Evolutionary conservation across 2,113 vertebrate species (phyloP), one percentile per base, ranked within the genome.

Genomic region (Eurystomus gularis): DNA sequence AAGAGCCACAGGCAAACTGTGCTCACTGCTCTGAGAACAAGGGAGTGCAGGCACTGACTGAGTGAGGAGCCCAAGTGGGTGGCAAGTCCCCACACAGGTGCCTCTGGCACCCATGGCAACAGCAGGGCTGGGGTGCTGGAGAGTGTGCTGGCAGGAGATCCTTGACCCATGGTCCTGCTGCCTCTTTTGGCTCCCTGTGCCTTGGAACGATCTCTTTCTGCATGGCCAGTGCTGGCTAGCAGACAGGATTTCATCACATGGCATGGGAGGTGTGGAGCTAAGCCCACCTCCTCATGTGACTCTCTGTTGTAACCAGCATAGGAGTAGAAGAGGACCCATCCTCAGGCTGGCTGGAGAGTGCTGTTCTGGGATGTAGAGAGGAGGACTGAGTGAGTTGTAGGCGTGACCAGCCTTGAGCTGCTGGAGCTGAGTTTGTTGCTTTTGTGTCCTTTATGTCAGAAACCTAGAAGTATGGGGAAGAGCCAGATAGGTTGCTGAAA

Each of bases 1-100:
- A 24, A 65, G 17, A 75, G 37, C 24, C 19, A 3, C 0, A 2
- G 40, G 24, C 11, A 16, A 0, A 0, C 13, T 31, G n/a, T 10
- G 13, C 48, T 68, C 6, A 0, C 5, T 1, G 11, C 42, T 24
- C n/a, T 28, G 57, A 60, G 57, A 60, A 33, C 13, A 44, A 58
- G 37, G 37, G 23, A 19, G 21, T 0, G 17, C 46, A 17, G 61
- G 26, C 21, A 28, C 49, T 7, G 15, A 13, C 19, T 13, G 31
- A 26, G 17, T 0, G 4, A 42, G 58, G 58, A 33, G 29, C 39
- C 8, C 2, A 1, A 33, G 37, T 4, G 9, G 57, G 44, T 13
- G 29, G 19, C 0, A 5, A 13, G 20, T 40, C 7, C 18, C 49
- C 23, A 9, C 1, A 3, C 1, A 10, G 7, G 17, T 51, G 46